phyloP scores from a whole-genome alignment of 2,888 invertebrate species.

The Hoplodrina ambigua region DNA sequence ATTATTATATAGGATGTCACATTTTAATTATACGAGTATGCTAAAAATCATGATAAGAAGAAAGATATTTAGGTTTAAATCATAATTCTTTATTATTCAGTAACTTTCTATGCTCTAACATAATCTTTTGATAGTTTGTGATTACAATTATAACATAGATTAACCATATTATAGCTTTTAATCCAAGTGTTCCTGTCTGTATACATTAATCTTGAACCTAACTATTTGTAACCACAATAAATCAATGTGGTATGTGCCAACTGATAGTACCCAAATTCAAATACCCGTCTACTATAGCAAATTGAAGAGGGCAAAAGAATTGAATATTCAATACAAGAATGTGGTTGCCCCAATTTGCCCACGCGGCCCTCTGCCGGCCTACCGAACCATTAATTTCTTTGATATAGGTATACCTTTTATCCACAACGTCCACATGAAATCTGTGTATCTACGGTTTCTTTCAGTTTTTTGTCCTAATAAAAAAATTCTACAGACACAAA shows the following conservation, averaged over 20 bases:
- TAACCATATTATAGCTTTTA: too few relatives aligned
- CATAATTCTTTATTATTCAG: too few relatives aligned
- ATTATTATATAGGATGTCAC: too few relatives aligned
- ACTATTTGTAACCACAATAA: slow-evolving; percentile 12
- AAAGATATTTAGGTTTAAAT: too few relatives aligned
- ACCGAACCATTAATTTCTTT: slow-evolving; percentile 58
- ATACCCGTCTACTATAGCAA: slow-evolving; percentile 28
- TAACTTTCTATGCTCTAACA: too few relatives aligned
- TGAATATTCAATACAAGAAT: slow-evolving; percentile 61
- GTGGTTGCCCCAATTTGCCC: slow-evolving; percentile 47
- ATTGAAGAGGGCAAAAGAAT: slow-evolving; percentile 47
- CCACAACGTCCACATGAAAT: slow-evolving; percentile 21
- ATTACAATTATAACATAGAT: too few relatives aligned
- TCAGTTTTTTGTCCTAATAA: neutral
- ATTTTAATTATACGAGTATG: too few relatives aligned
- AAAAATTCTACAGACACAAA: neutral
- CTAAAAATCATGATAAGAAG: too few relatives aligned
- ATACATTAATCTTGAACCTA: slow-evolving; percentile 1
- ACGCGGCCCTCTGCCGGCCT: slow-evolving; percentile 19
- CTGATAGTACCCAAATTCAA: slow-evolving; percentile 37
- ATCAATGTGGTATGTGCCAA: slow-evolving; percentile 18
- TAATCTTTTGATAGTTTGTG: too few relatives aligned
- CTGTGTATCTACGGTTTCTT: slow-evolving; percentile 26
- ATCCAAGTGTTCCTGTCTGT: neutral
- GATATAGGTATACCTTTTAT: slow-evolving; percentile 56